Evolutionary conservation across 2,113 vertebrate genomes (phyloP).

Genomic region (Callipepla squamata): DNA sequence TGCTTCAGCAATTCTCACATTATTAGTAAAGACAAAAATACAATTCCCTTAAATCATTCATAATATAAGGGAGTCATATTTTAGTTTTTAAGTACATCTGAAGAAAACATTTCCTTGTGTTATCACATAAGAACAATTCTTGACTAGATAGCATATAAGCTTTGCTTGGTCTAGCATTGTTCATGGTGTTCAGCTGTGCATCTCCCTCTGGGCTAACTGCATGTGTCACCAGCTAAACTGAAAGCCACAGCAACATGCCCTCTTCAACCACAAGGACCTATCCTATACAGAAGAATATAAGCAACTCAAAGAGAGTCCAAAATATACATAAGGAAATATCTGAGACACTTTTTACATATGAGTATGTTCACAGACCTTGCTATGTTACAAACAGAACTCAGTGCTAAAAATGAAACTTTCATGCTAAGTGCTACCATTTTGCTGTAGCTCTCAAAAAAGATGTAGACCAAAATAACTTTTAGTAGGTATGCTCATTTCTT

Average conservation of each 20-base stretch:
- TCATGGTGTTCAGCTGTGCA: background rate
- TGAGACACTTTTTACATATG: background rate
- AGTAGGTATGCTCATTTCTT: slow-evolving; percentile 30
- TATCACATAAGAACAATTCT: background rate
- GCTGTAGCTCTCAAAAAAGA: background rate
- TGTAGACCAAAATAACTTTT: slow-evolving; percentile 25
- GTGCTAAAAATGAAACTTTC: background rate
- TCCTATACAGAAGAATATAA: background rate
- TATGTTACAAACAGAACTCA: background rate
- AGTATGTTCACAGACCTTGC: background rate
- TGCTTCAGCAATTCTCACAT: background rate
- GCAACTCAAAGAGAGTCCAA: background rate
- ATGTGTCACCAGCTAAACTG: background rate
- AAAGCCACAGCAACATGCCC: background rate
- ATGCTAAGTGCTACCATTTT: background rate
- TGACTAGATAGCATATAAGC: background rate
- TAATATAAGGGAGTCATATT: background rate
- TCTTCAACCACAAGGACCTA: background rate
- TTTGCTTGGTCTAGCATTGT: background rate
- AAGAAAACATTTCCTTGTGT: background rate
- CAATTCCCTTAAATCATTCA: background rate
- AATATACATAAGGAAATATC: background rate
- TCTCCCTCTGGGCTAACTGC: background rate
- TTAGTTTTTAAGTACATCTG: background rate
- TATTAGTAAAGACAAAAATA: background rate